Base-by-base conservation (phyloP, 2,113 vertebrate species). In the Solenodon paradoxus region DNA sequence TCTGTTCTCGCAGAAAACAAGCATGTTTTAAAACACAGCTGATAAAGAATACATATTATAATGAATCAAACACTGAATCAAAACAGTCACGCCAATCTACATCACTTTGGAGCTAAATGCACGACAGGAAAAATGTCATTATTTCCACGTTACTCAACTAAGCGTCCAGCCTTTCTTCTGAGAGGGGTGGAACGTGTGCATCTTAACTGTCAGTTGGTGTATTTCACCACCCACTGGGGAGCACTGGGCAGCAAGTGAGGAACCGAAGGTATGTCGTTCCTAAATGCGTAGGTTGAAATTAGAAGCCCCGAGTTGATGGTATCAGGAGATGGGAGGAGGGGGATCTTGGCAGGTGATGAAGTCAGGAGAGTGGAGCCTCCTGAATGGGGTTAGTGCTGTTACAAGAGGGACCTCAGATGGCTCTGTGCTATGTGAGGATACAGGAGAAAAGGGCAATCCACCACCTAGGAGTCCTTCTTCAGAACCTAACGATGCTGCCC, bases 381-480 rank as follows among this genome's bases (percentile, higher is more conserved):
- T 4, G 30, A 30, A 74, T 1, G 6, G 35, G 32, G 42, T 64
- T 3, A n/a, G 30, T 5, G 57, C 24, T 42, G 30, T 64, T 28
- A 69, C 11, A 42, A 61, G 59, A n/a, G 75, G 38, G 28, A 35
- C 28, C 30, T 12, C 28, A 19, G 28, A 22, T n/a, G n/a, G n/a
- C n/a, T n/a, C n/a, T n/a, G n/a, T n/a, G n/a, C 40, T 40, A 12
- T 0, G 3, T 0, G 40, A 49, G 38, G 66, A 16, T 8, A 32
- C 85, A 17, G 10, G 38, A 40, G 45, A 45, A 55, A 55, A 61
- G 1, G 61, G 49, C 49, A 0, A 0, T 38, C 61, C 32, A 49
- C 24, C 45, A 24, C 16, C 38, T 1, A 1, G 6, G 35, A 35
- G 45, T 35, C 59, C 20, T 26, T 55, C 13, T 0, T 26, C 40